A percentile compares a stretch with the other conserved stretches of the same genome.
These are phyloP conservation scores for Pterostichus niger DNA, from an alignment of 2,888 invertebrate species.

Conservation along the genomic window DNA sequence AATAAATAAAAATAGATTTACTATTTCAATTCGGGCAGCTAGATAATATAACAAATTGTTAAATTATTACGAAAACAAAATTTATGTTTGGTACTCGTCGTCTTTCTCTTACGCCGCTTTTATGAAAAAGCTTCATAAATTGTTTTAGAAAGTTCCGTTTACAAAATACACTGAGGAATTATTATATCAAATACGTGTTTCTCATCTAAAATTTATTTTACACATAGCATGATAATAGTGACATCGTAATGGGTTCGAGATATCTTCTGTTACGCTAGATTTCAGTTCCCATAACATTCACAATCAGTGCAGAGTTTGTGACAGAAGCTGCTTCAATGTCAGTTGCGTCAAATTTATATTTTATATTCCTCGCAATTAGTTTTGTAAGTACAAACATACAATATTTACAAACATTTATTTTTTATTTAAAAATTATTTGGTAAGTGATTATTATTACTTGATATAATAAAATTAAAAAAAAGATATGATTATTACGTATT, in stretches of 20 bases:
- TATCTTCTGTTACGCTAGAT: slow-evolving; percentile 8
- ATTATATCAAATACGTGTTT: slow-evolving; percentile 58
- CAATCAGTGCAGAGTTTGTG: slow-evolving; percentile 36
- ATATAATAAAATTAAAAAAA: no score
- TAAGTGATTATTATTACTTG: no score
- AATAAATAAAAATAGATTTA: background rate
- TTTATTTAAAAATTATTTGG: no score
- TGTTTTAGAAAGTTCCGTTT: slow-evolving; percentile 63
- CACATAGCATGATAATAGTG: slow-evolving; percentile 41
- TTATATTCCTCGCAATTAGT: background rate
- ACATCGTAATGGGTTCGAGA: slow-evolving; percentile 47
- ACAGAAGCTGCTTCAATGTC: background rate
- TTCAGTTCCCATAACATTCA: slow-evolving; percentile 27
- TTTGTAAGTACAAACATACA: background rate
- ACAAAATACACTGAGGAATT: slow-evolving; percentile 65
- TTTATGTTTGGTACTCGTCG: slow-evolving; percentile 37
- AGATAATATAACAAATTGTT: background rate
- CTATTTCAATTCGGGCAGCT: background rate
- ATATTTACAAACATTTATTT: no score
- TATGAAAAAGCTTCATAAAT: slow-evolving; percentile 64
- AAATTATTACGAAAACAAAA: slow-evolving; percentile 30
- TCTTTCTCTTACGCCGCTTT: slow-evolving; percentile 35
- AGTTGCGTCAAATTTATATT: background rate
- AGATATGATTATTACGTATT: no score
- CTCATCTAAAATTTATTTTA: slow-evolving; percentile 60